Percentiles rank a stretch among this genome's conserved stretches.
Conservation (phyloP, 1,140 invertebrate genomes). For the Pteromalus puparum region DNA sequence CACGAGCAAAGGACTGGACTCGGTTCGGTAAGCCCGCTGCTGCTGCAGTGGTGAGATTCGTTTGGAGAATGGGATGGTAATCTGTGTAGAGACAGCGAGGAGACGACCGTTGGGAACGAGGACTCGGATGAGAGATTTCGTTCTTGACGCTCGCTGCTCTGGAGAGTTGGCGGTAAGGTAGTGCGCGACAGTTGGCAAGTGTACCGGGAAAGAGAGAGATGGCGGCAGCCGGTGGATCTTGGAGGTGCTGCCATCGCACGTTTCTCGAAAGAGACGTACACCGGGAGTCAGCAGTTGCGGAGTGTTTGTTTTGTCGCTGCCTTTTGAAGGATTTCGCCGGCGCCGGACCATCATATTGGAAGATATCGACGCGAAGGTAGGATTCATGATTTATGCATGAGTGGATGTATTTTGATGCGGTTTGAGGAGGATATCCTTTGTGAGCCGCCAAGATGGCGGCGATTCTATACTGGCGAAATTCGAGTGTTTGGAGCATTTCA, state of each 20-base stretch:
- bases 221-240: constrained; percentile 13
- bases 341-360: no score
- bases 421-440: no score
- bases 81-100: no score
- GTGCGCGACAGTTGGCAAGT: not conserved
- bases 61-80: not conserved
- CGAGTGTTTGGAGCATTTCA: no score
- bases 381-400: no score
- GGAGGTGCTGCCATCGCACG: constrained; percentile 47
- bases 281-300: not conserved
- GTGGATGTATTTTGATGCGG: no score
- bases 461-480: no score
- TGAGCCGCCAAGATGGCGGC: no score
- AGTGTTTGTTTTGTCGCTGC: not conserved
- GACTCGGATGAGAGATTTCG: no score
- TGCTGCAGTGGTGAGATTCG: not conserved
- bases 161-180: not conserved
- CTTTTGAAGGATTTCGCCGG: no score
- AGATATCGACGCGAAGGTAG: no score
- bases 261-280: not conserved
- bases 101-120: no score
- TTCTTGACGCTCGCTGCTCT: constrained; percentile 21
- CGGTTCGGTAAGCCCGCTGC: not conserved
- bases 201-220: constrained; percentile 30
- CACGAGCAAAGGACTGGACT: not conserved